Percentiles rank a stretch among this genome's conserved stretches.
Evolutionary conservation across 2,113 vertebrate genomes (phyloP).

Genomic region (Lates calcarifer): DNA sequence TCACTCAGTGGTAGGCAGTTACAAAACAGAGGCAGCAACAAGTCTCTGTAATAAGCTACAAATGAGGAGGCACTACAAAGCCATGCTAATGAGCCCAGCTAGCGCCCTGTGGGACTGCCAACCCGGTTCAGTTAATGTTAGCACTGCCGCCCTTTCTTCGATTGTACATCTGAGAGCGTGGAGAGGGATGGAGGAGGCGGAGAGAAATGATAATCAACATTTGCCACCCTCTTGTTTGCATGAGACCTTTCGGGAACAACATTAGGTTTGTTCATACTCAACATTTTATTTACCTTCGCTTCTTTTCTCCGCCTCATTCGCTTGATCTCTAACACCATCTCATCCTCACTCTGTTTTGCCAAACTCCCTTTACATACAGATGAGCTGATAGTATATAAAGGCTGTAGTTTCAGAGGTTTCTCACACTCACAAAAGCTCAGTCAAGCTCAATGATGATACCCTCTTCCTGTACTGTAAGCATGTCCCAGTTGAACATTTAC

Average conservation of each 20-base stretch:
- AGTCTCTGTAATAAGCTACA: conserved; percentile 64
- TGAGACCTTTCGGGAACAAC: conserved; percentile 43
- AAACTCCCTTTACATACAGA: conserved; percentile 23
- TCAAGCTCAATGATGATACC: neutral
- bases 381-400: neutral
- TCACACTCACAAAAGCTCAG: neutral
- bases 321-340: conserved; percentile 13
- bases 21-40: conserved; percentile 66
- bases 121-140: conserved; percentile 46
- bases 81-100: conserved; percentile 76
- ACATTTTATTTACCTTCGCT: conserved; percentile 8
- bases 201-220: conserved; percentile 60
- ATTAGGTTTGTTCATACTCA: neutral
- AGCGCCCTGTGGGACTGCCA: conserved; percentile 57
- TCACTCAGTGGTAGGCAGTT: conserved; percentile 50
- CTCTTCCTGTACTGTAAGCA: neutral
- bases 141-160: conserved; percentile 35
- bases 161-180: conserved; percentile 37
- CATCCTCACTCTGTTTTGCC: neutral
- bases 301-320: conserved; percentile 10
- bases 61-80: conserved; percentile 78
- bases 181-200: conserved; percentile 54
- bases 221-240: conserved; percentile 40
- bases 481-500: neutral
- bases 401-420: neutral